Evolutionary conservation across 2,113 vertebrate genomes (phyloP), one percentile per base, ranked within the genome.

Genomic region (Coregonus clupeaformis): DNA sequence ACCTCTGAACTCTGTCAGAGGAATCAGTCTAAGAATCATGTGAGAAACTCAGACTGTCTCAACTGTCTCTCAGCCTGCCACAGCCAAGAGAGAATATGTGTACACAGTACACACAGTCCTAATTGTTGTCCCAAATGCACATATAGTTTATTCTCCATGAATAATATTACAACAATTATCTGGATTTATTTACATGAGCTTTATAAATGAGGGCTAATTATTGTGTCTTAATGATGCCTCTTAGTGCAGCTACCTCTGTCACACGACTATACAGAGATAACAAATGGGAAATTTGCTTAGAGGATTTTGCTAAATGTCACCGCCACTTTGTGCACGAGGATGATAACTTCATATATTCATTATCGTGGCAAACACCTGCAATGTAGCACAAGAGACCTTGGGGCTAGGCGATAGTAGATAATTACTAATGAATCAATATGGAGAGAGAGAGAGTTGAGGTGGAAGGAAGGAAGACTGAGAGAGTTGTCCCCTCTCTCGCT

Each of bases 291-390:
- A 90, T 85, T 88, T 90, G 89, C 87, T 91, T 89, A 87, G 94
- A 93, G 87, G 93, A 88, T 94, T 94, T 89, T 94, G 85, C 90
- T 88, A 95, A 95, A 95, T 95, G 92, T 94, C 93, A 94, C 89
- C 90, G 91, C 76, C 82, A 86, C 86, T 91, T 89, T 82, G 82
- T 90, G 87, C 85, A 88, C 89, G 83, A 88, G 83, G 87, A 80
- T 93, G 90, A 95, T 93, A 91, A 91, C 89, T 92, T 92, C 93
- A 93, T 94, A 89, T 90, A 87, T 94, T 92, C 92, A 92, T 96
- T 95, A 95, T 95, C 91, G 84, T 82, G 24, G 72, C 85, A 84
- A 94, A 93, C 91, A 95, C 90, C 93, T 95, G 93, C 89, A 90
- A 89, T 85, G 90, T 83, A 84, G 71, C 80, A 91, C 80, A 70